Evolutionary conservation across 2,888 invertebrate species (phyloP).

Genomic region (Andrena camellia): DNA sequence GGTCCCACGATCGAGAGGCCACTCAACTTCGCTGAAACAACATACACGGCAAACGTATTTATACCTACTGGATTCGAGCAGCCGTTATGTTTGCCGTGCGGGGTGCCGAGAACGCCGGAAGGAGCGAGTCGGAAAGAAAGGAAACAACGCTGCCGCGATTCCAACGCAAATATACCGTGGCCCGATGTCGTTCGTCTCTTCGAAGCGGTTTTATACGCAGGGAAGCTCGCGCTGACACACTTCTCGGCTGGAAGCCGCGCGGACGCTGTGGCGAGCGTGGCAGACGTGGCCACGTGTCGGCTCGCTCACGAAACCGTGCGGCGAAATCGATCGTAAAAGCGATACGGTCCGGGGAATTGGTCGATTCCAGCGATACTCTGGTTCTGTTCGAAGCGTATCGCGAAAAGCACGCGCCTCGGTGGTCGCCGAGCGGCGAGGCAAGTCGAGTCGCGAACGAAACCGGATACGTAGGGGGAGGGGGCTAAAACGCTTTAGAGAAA

Average conservation of each 20-base stretch:
- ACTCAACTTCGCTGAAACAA: slow-evolving; percentile 73
- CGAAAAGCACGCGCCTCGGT: neutral
- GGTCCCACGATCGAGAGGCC: slow-evolving; percentile 61
- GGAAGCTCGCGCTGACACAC: neutral
- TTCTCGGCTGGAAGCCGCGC: neutral
- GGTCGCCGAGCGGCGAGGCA: slow-evolving; percentile 10
- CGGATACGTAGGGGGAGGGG: slow-evolving; percentile 9
- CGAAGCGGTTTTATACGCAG: neutral
- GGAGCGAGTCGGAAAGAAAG: slow-evolving; percentile 27
- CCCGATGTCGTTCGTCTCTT: neutral
- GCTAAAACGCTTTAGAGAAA: slow-evolving; percentile 47
- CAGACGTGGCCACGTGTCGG: neutral
- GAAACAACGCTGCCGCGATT: slow-evolving; percentile 47
- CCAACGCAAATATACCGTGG: slow-evolving; percentile 66
- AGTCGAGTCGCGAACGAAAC: slow-evolving; percentile 36
- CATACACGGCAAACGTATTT: slow-evolving; percentile 74
- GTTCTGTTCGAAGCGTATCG: neutral
- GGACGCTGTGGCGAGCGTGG: neutral
- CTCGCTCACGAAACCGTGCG: neutral
- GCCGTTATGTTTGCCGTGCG: slow-evolving; percentile 53
- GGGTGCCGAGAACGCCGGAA: slow-evolving; percentile 35
- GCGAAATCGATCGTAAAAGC: slow-evolving; percentile 15
- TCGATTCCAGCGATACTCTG: neutral
- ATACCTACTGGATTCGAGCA: slow-evolving; percentile 65
- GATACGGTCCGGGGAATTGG: neutral